Conservation (phyloP, 2,113 vertebrate genomes). For the Bothrops jararaca region DNA sequence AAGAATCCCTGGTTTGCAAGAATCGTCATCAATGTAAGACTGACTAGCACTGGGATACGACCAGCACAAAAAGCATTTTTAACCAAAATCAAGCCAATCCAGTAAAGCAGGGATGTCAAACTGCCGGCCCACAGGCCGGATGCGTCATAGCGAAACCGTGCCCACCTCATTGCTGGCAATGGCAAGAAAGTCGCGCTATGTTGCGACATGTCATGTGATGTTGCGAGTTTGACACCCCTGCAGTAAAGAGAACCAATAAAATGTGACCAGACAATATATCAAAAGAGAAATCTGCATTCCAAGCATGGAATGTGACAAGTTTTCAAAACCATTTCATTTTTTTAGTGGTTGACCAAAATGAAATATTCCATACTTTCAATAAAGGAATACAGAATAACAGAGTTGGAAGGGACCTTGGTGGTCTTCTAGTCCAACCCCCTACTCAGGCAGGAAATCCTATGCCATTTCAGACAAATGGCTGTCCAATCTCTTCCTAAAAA, state of each 20-base stretch:
- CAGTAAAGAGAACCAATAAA: neutral
- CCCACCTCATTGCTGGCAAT: too few species aligned
- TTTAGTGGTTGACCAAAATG: neutral
- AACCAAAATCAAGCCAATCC: neutral
- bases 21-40: conserved; percentile 63
- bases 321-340: neutral
- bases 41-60: neutral
- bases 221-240: too few species aligned
- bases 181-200: too few species aligned
- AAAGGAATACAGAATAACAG: neutral
- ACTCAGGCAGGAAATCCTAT: too few species aligned
- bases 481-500: too few species aligned
- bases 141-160: too few species aligned
- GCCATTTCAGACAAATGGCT: too few species aligned
- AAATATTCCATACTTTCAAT: neutral
- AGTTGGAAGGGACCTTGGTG: too few species aligned
- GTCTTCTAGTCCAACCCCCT: too few species aligned
- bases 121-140: too few species aligned
- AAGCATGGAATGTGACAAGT: neutral
- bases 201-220: too few species aligned
- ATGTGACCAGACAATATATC: neutral
- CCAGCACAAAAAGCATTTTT: neutral
- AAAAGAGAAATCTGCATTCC: neutral
- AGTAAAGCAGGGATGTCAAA: neutral
- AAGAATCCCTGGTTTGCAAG: conserved; percentile 76